Conservation (phyloP, 2,113 vertebrate genomes). For the Coryphaenoides rupestris region DNA sequence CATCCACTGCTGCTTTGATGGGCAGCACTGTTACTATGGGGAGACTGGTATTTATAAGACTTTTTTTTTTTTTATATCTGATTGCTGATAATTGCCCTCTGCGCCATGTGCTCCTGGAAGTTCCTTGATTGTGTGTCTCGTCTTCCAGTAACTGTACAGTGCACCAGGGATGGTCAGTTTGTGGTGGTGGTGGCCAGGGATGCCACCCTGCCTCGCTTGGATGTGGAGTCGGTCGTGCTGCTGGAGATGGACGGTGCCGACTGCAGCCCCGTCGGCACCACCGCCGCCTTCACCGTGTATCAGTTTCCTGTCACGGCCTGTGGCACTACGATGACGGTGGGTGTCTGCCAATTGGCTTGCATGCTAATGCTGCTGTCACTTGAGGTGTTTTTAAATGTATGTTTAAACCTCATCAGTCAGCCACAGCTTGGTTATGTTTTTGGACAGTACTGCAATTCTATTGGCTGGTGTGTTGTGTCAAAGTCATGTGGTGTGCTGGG, state of each 20-base stretch:
- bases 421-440: too few species aligned
- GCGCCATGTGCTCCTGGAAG: too few species aligned
- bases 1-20: slow-evolving; percentile 66
- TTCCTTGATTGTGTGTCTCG: too few species aligned
- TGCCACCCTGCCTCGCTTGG: slow-evolving; percentile 53
- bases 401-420: too few species aligned
- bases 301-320: slow-evolving; percentile 69
- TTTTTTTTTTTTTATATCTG: too few species aligned
- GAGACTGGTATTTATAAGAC: slow-evolving; percentile 47
- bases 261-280: slow-evolving; percentile 52
- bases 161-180: slow-evolving; percentile 71
- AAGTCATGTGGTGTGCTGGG: too few species aligned
- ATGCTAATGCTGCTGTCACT: too few species aligned
- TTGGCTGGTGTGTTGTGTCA: too few species aligned
- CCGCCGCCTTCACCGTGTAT: slow-evolving; percentile 57
- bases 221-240: slow-evolving; percentile 56
- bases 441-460: too few species aligned
- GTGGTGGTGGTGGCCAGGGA: slow-evolving; percentile 65
- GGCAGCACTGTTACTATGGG: slow-evolving; percentile 62
- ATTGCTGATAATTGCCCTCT: too few species aligned
- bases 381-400: too few species aligned
- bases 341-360: background rate
- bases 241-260: slow-evolving; percentile 33
- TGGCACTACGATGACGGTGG: slow-evolving; percentile 57
- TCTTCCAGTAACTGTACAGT: slow-evolving; percentile 71